Evolutionary conservation across 2,888 invertebrate species (phyloP).

Genomic region (Panopea generosa): DNA sequence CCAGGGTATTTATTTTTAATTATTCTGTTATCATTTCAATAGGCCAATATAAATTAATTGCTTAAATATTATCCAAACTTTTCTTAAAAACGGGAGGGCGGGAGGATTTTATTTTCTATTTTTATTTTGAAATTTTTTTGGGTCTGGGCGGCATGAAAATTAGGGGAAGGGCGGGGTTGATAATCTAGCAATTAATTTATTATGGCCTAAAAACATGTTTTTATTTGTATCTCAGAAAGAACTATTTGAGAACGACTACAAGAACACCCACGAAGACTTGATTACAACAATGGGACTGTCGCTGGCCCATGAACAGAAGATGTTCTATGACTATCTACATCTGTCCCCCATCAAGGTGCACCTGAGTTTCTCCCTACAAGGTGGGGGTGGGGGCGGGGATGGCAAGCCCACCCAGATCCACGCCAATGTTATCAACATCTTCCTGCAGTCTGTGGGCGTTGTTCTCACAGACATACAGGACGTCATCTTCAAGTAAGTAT

Average conservation of each 20-base stretch:
- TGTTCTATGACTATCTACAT: conserved; percentile 98
- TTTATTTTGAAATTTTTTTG: too few species aligned
- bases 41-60: too few species aligned
- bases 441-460: conserved; percentile 98
- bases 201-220: too few species aligned
- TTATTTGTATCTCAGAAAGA: conserved; percentile 59
- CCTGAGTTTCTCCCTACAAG: conserved; percentile 96
- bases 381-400: conserved; percentile 84
- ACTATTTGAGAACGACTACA: conserved; percentile 72
- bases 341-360: conserved; percentile 98
- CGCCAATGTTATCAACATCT: conserved; percentile 91
- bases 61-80: too few species aligned
- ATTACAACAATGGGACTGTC: conserved; percentile 78
- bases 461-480: conserved; percentile 99
- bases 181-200: too few species aligned
- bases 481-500: conserved; percentile 95
- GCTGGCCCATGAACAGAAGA: conserved; percentile 89
- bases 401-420: conserved; percentile 79
- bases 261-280: conserved; percentile 72
- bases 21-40: too few species aligned
- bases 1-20: too few species aligned
- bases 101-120: too few species aligned
- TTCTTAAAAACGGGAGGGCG: too few species aligned
- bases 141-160: too few species aligned
- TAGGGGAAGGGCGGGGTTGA: too few species aligned